Conservation (phyloP, 2,797 vertebrate species). For the Adelosebastes latens region DNA sequence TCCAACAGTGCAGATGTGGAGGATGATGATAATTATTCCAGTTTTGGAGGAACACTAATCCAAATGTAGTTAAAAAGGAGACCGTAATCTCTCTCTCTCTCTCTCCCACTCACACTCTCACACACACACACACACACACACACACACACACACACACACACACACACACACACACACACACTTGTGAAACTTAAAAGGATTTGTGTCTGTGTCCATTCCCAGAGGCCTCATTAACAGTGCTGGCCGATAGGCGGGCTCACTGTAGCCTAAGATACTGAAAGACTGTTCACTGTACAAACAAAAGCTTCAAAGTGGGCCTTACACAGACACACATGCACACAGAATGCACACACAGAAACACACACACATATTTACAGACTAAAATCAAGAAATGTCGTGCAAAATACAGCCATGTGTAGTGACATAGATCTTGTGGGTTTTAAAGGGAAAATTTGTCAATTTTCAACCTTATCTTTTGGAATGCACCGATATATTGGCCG, state of each 20-base stretch:
- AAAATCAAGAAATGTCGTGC: conserved; percentile 16
- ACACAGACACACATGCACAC: conserved; percentile 1
- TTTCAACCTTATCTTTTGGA: not conserved
- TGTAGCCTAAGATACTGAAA: conserved; percentile 64
- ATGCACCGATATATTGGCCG: too few species aligned
- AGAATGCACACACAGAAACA: not conserved
- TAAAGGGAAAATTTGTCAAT: not conserved
- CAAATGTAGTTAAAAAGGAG: conserved; percentile 21
- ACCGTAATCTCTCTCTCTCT: not conserved
- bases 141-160: not conserved
- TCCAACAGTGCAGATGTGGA: conserved; percentile 49
- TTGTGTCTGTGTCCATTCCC: conserved; percentile 66
- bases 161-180: conserved; percentile 8
- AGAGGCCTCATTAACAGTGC: conserved; percentile 80
- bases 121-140: too few species aligned
- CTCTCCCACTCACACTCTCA: not conserved
- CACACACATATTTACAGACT: not conserved
- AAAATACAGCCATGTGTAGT: conserved; percentile 28
- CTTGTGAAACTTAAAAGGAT: conserved; percentile 56
- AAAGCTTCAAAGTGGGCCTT: conserved; percentile 66
- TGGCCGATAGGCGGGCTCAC: conserved; percentile 57
- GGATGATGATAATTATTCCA: conserved; percentile 25
- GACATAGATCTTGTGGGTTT: not conserved
- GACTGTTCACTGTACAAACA: conserved; percentile 73
- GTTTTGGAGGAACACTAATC: conserved; percentile 27